Conservation (phyloP, 1,140 invertebrate genomes). For the Papilio polytes region DNA sequence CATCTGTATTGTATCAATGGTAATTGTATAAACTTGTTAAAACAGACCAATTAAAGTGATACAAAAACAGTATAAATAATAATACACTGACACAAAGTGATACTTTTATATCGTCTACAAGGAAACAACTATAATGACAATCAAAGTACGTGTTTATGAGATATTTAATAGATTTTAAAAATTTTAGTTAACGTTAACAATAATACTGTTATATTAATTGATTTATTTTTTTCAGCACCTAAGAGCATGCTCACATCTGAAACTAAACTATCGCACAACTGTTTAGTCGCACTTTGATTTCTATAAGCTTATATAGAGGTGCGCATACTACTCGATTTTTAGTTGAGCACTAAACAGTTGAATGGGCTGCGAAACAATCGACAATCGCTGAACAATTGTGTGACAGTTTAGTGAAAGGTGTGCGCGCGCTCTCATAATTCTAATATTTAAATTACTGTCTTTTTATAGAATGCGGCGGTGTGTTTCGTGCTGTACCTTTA, state of each 20-base stretch:
- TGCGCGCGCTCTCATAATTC: too few species aligned
- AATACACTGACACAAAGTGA: not conserved
- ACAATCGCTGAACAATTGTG: too few species aligned
- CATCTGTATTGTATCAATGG: too few species aligned
- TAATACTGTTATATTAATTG: not conserved
- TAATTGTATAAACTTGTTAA: constrained; percentile 2
- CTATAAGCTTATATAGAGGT: too few species aligned
- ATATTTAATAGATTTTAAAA: not conserved
- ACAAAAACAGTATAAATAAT: constrained; percentile 15
- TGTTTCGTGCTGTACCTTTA: not conserved
- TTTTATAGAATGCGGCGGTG: not conserved
- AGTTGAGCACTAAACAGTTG: too few species aligned
- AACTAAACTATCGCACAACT: too few species aligned
- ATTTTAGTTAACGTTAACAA: not conserved
- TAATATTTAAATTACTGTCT: not conserved
- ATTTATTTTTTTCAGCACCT: too few species aligned
- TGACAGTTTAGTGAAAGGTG: too few species aligned
- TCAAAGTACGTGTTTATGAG: not conserved
- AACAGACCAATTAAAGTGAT: not conserved
- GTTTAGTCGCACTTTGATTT: too few species aligned
- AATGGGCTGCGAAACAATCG: too few species aligned
- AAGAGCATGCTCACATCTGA: too few species aligned
- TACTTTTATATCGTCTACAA: not conserved
- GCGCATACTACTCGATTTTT: too few species aligned
- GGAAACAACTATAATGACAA: not conserved